Base-by-base conservation (phyloP, 1,140 invertebrate genomes). In the Metaphire vulgaris region DNA sequence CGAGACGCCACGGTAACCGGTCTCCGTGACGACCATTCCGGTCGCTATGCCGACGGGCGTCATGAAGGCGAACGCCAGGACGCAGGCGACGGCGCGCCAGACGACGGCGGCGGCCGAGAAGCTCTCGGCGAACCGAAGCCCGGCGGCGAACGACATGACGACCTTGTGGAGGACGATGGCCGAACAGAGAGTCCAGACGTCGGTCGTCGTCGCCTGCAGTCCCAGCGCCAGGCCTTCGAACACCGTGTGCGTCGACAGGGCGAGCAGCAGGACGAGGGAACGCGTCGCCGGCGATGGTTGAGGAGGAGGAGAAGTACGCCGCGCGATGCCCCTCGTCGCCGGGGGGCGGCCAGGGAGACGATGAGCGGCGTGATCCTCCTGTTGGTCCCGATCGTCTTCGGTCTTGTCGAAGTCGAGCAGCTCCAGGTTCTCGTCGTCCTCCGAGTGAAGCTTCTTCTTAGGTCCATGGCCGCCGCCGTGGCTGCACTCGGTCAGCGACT, bases 151-250 rank as follows among this genome's bases (percentile, higher is more conserved):
- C 1, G 93, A 92, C 71, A 96, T 92, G 6, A 95, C 92, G 71
- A 94, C 89, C 85, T 96, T 96, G 83, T 96, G 94, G 1, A 93
- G 91, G 0, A 92, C 90, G 26, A 96, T 90, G 1, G 93, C 94
- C 12, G 90, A 90, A 77, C 95, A 91, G 88, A 95, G 90, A 64
- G 86, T 89, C 91, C 92, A 93, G 2, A 95, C 91, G 65, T 90
- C 88, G 0, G 85, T 85, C 16, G 89, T 81, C 16, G 88, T 79
- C 0, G 85, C 86, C 80, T 92, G 91, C 1, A 93, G 83, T 1
- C 92, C 92, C 6, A 93, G 90, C 0, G 92, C 91, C 21, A 93
- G 82, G 0, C 94, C 94, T 88, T 96, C 94, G 81, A 96, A 94
- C 0, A 95, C 85, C 80, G 94, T 92, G 82, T 96, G 94, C 66